Conservation (phyloP, 2,888 invertebrate genomes). For the Macropis europaea region DNA sequence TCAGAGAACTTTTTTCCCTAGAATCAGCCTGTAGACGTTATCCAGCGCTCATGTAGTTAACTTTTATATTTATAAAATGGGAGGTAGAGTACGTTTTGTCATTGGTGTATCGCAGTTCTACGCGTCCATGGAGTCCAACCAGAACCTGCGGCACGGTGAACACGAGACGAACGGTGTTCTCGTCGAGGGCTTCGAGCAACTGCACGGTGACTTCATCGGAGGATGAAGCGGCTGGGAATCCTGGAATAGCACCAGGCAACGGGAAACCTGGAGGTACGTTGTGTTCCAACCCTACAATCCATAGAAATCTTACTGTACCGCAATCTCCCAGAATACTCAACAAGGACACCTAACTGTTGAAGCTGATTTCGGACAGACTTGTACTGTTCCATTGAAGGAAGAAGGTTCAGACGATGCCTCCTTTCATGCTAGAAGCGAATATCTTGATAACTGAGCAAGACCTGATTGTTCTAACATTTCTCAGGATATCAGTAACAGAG, state of each 20-base stretch:
- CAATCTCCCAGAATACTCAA: no score
- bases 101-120: slow-evolving; percentile 91
- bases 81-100: slow-evolving; percentile 83
- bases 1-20: no score
- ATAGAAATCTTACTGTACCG: background rate
- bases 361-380: no score
- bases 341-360: no score
- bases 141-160: slow-evolving; percentile 91
- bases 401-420: no score
- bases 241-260: slow-evolving; percentile 56
- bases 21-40: no score
- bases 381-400: no score
- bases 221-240: slow-evolving; percentile 60
- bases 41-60: no score
- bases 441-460: no score
- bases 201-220: slow-evolving; percentile 82
- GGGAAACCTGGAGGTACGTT: slow-evolving; percentile 70
- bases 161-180: slow-evolving; percentile 89
- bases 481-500: no score
- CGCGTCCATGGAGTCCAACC: slow-evolving; percentile 92
- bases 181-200: slow-evolving; percentile 88
- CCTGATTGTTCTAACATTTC: no score
- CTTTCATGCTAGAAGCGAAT: no score
- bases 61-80: background rate
- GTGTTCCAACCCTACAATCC: slow-evolving; percentile 67